Conservation (phyloP, 1,140 invertebrate genomes). For the Lasaia peninsularis region DNA sequence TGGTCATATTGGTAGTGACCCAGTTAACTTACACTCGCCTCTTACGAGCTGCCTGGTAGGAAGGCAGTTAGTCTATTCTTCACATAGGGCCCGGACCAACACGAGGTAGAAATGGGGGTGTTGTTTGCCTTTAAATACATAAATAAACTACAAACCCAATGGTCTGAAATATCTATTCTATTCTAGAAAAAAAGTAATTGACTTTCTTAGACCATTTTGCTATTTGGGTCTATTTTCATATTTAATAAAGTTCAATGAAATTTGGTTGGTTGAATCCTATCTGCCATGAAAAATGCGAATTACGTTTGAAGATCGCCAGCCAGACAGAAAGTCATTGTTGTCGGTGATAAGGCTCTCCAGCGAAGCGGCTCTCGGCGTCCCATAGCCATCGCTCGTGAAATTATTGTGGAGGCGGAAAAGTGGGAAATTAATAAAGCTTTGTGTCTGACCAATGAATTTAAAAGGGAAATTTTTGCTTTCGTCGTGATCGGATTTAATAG, state of each 20-base stretch:
- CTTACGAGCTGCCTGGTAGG: no score
- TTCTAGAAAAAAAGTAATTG: no score
- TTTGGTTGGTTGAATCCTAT: constrained; percentile 9
- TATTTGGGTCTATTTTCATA: background rate
- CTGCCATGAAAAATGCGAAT: constrained; percentile 62
- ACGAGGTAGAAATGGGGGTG: no score
- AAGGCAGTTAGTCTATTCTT: no score
- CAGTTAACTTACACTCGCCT: no score
- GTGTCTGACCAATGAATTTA: constrained; percentile 19
- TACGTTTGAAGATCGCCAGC: constrained; percentile 66
- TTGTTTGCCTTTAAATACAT: no score
- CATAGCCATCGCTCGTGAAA: constrained; percentile 43
- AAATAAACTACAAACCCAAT: no score
- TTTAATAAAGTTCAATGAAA: constrained; percentile 7
- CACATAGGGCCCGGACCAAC: no score
- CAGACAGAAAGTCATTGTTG: constrained; percentile 66
- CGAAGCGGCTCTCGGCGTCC: constrained; percentile 25
- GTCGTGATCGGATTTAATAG: background rate
- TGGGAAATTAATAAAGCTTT: constrained; percentile 39
- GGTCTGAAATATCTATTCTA: no score
- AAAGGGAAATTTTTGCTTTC: constrained; percentile 6
- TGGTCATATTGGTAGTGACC: no score
- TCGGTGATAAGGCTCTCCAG: constrained; percentile 45
- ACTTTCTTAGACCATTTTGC: no score
- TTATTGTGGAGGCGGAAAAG: constrained; percentile 49